A percentile compares a stretch with the other conserved stretches of the same genome.
Evolutionary conservation across 2,888 invertebrate genomes (phyloP).

Genomic region (Lasioglossum oenotherae): DNA sequence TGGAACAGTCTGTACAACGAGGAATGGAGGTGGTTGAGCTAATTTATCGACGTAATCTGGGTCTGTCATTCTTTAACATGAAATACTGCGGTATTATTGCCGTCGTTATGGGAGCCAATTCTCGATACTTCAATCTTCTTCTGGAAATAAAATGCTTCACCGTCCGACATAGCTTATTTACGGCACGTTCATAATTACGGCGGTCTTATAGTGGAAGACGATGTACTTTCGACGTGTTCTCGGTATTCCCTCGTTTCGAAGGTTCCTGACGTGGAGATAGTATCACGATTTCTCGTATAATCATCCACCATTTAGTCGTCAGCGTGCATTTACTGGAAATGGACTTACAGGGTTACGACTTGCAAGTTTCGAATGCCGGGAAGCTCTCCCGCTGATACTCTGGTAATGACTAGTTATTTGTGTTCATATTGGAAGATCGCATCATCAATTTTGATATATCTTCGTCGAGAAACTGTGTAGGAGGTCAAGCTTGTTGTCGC

Average conservation of each 20-base stretch:
- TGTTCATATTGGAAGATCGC: not conserved
- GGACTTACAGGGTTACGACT: not conserved
- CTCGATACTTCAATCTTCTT: not conserved
- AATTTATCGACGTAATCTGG: constrained; percentile 11
- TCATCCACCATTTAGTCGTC: not conserved
- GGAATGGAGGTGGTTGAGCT: constrained; percentile 9
- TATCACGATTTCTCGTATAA: not conserved
- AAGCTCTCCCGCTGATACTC: not conserved
- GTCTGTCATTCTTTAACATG: constrained; percentile 22
- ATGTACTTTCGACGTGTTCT: not conserved
- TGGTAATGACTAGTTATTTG: not conserved
- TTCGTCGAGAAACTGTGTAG: not conserved
- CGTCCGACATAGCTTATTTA: constrained; percentile 1
- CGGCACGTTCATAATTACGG: constrained; percentile 43
- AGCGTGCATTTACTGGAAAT: not conserved
- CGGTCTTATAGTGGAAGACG: constrained; percentile 50
- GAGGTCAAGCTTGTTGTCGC: not conserved
- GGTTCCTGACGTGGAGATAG: not conserved
- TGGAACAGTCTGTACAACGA: constrained; percentile 22
- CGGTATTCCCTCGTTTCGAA: constrained; percentile 34
- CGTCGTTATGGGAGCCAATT: constrained; percentile 10
- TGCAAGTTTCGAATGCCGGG: not conserved
- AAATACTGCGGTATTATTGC: constrained; percentile 2
- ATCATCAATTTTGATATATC: not conserved
- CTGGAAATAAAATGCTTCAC: constrained; percentile 15